Evolutionary conservation across 2,888 invertebrate genomes (phyloP), one percentile per base, ranked within the genome.

Genomic region (Melanchra persicariae): DNA sequence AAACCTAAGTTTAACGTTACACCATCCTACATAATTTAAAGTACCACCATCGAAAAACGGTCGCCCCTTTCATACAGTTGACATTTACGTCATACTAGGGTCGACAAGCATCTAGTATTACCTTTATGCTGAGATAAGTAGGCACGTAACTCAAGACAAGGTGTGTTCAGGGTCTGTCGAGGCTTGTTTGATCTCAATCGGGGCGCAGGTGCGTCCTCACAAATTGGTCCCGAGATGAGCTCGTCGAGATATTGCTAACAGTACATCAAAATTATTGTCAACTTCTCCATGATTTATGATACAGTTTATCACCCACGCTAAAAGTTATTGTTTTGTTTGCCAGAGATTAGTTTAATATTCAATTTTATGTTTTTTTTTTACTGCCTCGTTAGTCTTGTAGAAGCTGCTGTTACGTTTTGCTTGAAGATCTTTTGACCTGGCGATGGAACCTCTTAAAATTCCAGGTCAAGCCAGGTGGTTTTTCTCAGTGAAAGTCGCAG

Each of bases 251-350:
- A 89, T 90, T 87, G 84, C 89, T 82, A 57, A 70, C 83, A 81
- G 86, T 91, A 90, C 84, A 89, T 91, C 91, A 90, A 91, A 90
- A 90, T 92, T 89, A 91, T 91, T 91, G 90, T 90, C 87, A 84
- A 87, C 88, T 83, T 74, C 81, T 72, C 37, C 70, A 65, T 89
- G 91, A 92, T 92, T 92, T 90, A 92, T 91, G 70, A 73, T 63
- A 74, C 57, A 72, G 79, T 84, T 85, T 78, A 77, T 76, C 65
- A 77, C 43, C 64, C 69, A 63, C 54, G 67, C 61, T 70, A 63
- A 24, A 75, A 70, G 30, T 74, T 77, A 71, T 66, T 77, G 40
- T 65, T 77, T 64, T 26, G 43, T 63, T 59, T 70, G 19, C 40
- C 5, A 52, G 26, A 66, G 43, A 67, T 67, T 55, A 34, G 66